A percentile compares a stretch with the other conserved stretches of the same genome.
phyloP scores from a whole-genome alignment of 1,140 invertebrate genomes.

The Hypsibius dujardini region DNA sequence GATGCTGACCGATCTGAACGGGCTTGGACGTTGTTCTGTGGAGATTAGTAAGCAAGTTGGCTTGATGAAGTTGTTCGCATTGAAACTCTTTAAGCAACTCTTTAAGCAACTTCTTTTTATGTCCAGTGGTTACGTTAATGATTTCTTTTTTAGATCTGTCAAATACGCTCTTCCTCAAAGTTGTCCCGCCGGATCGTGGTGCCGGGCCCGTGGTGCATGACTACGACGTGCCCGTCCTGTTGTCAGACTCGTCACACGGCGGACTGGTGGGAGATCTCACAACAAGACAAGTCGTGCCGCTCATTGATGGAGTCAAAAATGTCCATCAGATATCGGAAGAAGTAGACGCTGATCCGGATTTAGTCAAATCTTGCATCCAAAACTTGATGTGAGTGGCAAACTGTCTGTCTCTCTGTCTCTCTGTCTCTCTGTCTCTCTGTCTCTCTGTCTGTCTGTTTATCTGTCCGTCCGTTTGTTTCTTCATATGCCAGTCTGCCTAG shows the following conservation, averaged over 20 bases:
- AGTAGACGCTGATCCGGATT: constrained; percentile 2
- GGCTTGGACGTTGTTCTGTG: constrained; percentile 27
- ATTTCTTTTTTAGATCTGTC: constrained; percentile 30
- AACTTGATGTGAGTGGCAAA: constrained; percentile 6
- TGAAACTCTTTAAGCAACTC: too few relatives aligned
- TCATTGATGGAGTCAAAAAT: neutral
- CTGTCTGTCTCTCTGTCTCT: neutral
- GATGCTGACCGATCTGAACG: constrained; percentile 27
- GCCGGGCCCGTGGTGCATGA: neutral
- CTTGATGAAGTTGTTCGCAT: too few relatives aligned
- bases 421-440: neutral
- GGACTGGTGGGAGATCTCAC: neutral
- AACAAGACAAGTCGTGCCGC: neutral
- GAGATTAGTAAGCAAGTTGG: constrained; percentile 25
- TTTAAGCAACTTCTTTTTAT: too few relatives aligned
- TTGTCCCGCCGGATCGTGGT: constrained; percentile 25
- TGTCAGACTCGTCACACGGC: neutral
- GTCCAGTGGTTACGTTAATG: constrained; percentile 11
- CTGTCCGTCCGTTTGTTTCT: neutral
- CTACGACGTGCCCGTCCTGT: constrained; percentile 9
- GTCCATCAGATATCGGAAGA: constrained; percentile 16
- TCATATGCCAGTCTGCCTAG: neutral
- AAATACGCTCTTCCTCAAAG: constrained; percentile 36
- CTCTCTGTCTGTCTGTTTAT: neutral
- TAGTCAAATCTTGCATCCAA: constrained; percentile 11